phyloP scores from a whole-genome alignment of 2,888 invertebrate genomes.

The Tetragonula carbonaria region DNA sequence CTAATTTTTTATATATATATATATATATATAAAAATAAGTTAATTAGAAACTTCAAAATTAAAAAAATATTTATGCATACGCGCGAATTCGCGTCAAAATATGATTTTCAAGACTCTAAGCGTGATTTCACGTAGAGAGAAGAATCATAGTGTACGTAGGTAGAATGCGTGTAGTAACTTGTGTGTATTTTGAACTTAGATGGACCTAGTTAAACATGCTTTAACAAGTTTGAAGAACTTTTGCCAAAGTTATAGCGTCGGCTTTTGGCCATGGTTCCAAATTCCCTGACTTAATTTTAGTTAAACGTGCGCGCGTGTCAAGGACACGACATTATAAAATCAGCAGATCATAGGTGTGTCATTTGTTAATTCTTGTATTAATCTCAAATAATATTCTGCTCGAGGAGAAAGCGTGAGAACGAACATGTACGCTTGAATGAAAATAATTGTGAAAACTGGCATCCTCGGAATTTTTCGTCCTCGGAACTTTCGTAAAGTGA shows the following conservation, averaged over 20 bases:
- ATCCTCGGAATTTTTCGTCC: not conserved
- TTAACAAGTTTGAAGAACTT: conserved; percentile 23
- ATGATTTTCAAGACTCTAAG: too few relatives aligned
- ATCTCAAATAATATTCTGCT: too few relatives aligned
- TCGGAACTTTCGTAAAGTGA: not conserved
- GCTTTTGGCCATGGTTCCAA: conserved; percentile 56
- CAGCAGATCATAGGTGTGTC: not conserved
- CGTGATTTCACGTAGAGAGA: too few relatives aligned
- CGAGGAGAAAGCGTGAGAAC: not conserved
- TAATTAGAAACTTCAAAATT: too few relatives aligned
- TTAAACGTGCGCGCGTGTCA: conserved; percentile 49
- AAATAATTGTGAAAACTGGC: not conserved
- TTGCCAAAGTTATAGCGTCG: conserved; percentile 56
- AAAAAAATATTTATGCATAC: too few relatives aligned
- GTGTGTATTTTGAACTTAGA: not conserved
- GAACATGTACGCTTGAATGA: not conserved
- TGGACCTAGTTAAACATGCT: not conserved
- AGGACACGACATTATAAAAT: conserved; percentile 38
- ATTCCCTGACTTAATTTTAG: conserved; percentile 62
- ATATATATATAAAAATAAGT: too few relatives aligned
- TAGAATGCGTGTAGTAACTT: not conserved
- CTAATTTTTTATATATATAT: too few relatives aligned
- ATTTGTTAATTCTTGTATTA: not conserved
- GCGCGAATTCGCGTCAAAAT: too few relatives aligned
- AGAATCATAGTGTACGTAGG: too few relatives aligned